Base-by-base conservation (phyloP, 2,113 vertebrate species). In the Hypanus sabinus region DNA sequence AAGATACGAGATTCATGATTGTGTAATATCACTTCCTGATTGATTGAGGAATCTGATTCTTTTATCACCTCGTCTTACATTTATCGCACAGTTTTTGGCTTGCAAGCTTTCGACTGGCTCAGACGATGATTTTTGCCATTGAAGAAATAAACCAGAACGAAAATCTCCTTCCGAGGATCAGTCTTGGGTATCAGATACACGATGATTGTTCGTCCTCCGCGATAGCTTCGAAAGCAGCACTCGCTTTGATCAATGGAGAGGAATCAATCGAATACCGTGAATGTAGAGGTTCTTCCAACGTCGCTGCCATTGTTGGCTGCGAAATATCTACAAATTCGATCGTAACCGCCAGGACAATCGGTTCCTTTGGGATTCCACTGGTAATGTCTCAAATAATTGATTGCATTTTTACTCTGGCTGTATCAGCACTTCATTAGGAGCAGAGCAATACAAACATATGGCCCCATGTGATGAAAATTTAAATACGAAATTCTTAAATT, bases 171-270 rank as follows among this genome's bases (percentile, higher is more conserved):
- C 95, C 95, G 3, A 96, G 96, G 94, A 94, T 95, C 93, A 97
- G 96, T 0, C 94, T 97, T 83, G 96, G 96, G 0, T 97, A 97
- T 94, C 96, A 96, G 94, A 96, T 97, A 38, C 96, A 96, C 95
- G 97, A 97, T 95, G 97, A 97, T 14, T 97, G 97, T 95, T 95
- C 95, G 24, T 96, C 96, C 94, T 96, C 96, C 24, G 95, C 96
- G 46, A 46, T 46, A 46, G 46, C 46, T 46, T 46, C 46, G 3
- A 46, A 46, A 46, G 46, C 46, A 46, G 46, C 46, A 46, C 46
- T 46, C 46, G 46, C 46, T 46, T 46, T 46, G 46, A 46, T 46
- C 46, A 46, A 95, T 11, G 68, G 95, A 30, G 95, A 77, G 18
- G 95, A 94, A 75, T 93, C 46, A 18, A 30, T 94, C 96, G 87